These are phyloP conservation scores for Ectemnius continuus DNA, from an alignment of 2,888 invertebrate genomes.

Conservation along the genomic window DNA sequence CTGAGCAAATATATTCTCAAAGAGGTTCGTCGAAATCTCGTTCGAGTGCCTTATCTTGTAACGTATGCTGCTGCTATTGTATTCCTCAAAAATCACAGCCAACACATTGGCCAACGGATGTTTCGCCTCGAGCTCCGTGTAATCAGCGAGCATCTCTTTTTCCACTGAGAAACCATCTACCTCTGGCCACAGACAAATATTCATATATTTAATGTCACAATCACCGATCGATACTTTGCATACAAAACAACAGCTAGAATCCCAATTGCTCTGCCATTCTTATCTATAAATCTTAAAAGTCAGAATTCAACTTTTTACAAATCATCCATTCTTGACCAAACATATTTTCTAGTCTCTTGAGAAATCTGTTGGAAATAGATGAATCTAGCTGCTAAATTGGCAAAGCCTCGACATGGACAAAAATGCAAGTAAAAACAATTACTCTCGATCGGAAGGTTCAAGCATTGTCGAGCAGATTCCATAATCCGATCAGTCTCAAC, in stretches of 20 bases:
- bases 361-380: too few relatives aligned
- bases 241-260: too few relatives aligned
- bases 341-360: too few relatives aligned
- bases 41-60: conserved; percentile 67
- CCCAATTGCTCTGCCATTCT: too few relatives aligned
- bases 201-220: not conserved
- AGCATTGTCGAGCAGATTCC: conserved; percentile 60
- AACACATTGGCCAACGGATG: conserved; percentile 46
- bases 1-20: conserved; percentile 35
- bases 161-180: conserved; percentile 63
- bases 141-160: conserved; percentile 63
- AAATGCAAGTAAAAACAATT: conserved; percentile 29
- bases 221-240: too few relatives aligned
- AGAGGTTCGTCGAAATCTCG: conserved; percentile 54
- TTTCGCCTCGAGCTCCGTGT: conserved; percentile 57
- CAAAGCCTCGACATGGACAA: too few relatives aligned
- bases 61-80: conserved; percentile 59
- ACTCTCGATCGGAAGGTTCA: conserved; percentile 60
- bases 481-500: conserved; percentile 61
- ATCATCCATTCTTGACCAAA: too few relatives aligned
- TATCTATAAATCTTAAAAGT: too few relatives aligned
- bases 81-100: conserved; percentile 66
- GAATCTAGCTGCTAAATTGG: too few relatives aligned
- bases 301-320: too few relatives aligned
- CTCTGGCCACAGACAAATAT: conserved; percentile 22